Evolutionary conservation across 2,797 vertebrate species (phyloP).

Genomic region (Neoniphon sammara): DNA sequence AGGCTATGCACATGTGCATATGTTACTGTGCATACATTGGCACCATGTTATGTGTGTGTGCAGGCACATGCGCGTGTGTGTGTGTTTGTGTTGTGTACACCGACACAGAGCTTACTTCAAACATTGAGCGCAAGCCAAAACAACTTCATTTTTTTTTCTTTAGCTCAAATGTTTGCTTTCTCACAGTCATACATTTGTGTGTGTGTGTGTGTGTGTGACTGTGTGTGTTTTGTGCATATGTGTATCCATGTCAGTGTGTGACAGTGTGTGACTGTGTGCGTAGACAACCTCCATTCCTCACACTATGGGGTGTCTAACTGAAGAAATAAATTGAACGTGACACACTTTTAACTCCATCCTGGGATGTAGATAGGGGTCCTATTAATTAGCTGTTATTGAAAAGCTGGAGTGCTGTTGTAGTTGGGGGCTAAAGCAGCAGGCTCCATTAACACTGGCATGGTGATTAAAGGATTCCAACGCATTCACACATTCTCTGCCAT

Average conservation of each 20-base stretch:
- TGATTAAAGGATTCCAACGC: slow-evolving; percentile 66
- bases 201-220: background rate
- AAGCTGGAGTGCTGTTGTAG: slow-evolving; percentile 62
- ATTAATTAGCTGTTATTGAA: slow-evolving; percentile 80
- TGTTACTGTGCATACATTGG: background rate
- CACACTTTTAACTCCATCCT: slow-evolving; percentile 67
- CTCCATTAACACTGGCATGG: slow-evolving; percentile 62
- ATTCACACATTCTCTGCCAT: slow-evolving; percentile 16
- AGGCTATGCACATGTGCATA: slow-evolving; percentile 5
- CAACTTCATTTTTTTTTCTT: too few species aligned
- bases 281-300: slow-evolving; percentile 26
- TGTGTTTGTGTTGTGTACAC: background rate
- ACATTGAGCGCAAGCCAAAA: too few species aligned
- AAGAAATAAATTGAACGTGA: slow-evolving; percentile 70
- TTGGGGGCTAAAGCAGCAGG: slow-evolving; percentile 48
- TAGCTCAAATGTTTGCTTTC: too few species aligned
- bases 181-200: too few species aligned
- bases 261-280: slow-evolving; percentile 6
- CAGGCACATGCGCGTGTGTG: slow-evolving; percentile 20
- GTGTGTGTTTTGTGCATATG: background rate
- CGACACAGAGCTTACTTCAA: too few species aligned
- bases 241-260: background rate
- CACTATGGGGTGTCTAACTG: slow-evolving; percentile 46
- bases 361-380: slow-evolving; percentile 67
- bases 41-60: background rate